Conservation (phyloP, 2,888 invertebrate genomes). For the Gisinianus flammeolus region DNA sequence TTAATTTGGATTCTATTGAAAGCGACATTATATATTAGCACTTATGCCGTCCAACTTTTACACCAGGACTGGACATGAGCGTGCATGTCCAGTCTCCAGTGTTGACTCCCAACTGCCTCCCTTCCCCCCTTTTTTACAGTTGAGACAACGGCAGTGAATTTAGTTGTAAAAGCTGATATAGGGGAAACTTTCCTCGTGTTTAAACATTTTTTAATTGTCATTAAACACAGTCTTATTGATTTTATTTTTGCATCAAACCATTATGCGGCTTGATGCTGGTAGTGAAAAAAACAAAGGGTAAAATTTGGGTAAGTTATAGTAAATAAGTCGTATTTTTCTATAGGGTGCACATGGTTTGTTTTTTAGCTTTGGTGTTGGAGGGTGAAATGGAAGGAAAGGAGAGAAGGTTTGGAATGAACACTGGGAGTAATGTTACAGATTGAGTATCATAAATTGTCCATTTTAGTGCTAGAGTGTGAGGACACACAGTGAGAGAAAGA, state of each 20-base stretch:
- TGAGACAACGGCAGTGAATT: no score
- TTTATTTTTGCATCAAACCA: no score
- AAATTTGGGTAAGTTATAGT: no score
- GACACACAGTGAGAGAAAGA: neutral
- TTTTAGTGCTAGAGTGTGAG: neutral
- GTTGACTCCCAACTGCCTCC: neutral
- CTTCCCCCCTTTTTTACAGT: neutral
- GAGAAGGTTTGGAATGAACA: no score
- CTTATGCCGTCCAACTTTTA: constrained; percentile 26
- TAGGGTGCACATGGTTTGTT: neutral
- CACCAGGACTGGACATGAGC: neutral
- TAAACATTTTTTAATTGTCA: no score
- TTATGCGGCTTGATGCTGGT: no score
- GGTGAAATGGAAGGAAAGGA: neutral
- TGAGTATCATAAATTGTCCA: neutral
- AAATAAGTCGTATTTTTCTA: no score
- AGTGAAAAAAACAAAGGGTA: no score
- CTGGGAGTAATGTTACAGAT: neutral
- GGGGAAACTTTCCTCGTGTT: no score
- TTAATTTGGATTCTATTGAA: constrained; percentile 40
- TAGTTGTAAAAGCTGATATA: no score
- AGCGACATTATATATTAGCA: constrained; percentile 41
- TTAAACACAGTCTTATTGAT: no score
- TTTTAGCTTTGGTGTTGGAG: neutral
- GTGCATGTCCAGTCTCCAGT: neutral